phyloP scores from a whole-genome alignment of 2,797 vertebrate species.

The Lithobates pipiens region DNA sequence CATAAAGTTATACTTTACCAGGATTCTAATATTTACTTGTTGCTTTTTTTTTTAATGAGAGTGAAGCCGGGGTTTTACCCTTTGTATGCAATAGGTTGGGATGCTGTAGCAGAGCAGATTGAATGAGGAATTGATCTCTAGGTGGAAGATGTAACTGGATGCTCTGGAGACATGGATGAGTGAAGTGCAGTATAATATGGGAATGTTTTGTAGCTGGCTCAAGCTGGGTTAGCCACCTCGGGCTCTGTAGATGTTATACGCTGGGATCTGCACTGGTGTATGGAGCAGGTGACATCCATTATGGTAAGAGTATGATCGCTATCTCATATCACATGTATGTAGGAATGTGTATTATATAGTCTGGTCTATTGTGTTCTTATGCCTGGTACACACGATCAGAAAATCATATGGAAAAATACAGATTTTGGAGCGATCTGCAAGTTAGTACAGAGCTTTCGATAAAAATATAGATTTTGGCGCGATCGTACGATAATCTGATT shows the following conservation, averaged over 20 bases:
- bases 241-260: neutral
- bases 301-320: neutral
- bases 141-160: conserved; percentile 41
- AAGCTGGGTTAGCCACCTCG: neutral
- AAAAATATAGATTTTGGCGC: too few relatives aligned
- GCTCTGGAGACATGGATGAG: conserved; percentile 21
- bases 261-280: neutral
- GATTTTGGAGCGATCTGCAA: too few relatives aligned
- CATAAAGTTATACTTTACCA: neutral
- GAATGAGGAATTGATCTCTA: conserved; percentile 31
- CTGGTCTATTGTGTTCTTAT: neutral
- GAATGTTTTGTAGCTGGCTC: neutral
- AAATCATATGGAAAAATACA: too few relatives aligned
- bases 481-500: too few relatives aligned
- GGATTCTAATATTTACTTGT: neutral
- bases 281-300: neutral
- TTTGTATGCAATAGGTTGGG: conserved; percentile 14
- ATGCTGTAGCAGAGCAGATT: conserved; percentile 1
- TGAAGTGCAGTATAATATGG: conserved; percentile 12
- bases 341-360: neutral
- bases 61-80: neutral
- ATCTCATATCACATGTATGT: neutral
- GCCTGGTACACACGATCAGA: too few relatives aligned
- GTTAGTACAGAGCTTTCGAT: too few relatives aligned
- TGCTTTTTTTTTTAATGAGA: neutral